These are phyloP conservation scores for Syngnathus scovelli DNA, from an alignment of 2,113 vertebrate species.

Conservation along the genomic window DNA sequence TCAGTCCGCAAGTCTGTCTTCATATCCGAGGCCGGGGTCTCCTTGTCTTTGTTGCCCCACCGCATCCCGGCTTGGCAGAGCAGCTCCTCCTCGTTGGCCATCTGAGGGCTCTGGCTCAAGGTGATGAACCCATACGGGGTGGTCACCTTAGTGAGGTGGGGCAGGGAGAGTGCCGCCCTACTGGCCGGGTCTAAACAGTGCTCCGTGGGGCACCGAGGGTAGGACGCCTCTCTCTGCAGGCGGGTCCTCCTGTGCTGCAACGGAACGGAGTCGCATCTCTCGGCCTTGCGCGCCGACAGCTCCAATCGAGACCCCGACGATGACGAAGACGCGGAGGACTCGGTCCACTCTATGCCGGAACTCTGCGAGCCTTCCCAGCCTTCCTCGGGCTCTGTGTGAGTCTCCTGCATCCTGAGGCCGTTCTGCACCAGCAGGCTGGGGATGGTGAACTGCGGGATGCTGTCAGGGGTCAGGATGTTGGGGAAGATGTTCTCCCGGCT, in stretches of 20 bases:
- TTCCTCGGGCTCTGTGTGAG: constrained; percentile 24
- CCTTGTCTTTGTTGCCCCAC: constrained; percentile 27
- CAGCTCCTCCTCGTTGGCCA: constrained; percentile 69
- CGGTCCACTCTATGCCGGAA: not conserved
- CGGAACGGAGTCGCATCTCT: constrained; percentile 36
- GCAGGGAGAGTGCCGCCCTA: constrained; percentile 63
- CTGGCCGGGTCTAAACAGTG: constrained; percentile 58
- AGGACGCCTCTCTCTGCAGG: constrained; percentile 7
- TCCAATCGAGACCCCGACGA: not conserved
- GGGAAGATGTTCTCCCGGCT: constrained; percentile 57
- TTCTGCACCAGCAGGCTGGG: constrained; percentile 59
- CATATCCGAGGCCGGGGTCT: constrained; percentile 9
- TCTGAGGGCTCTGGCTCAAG: constrained; percentile 73
- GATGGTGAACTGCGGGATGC: constrained; percentile 73
- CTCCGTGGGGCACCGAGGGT: constrained; percentile 18
- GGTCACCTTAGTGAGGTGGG: constrained; percentile 69
- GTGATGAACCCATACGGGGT: constrained; percentile 69
- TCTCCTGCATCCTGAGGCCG: constrained; percentile 13
- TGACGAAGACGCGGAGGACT: constrained; percentile 13
- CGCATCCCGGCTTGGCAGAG: constrained; percentile 60
- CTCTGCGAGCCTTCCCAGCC: constrained; percentile 13
- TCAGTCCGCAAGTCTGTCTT: constrained; percentile 22
- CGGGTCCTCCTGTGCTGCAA: constrained; percentile 11
- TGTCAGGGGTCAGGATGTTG: constrained; percentile 66
- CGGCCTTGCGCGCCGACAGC: constrained; percentile 3